Percentiles rank a stretch among this genome's conserved stretches.
Conservation (phyloP, 2,797 vertebrate species). For the Poecilia velifera region DNA sequence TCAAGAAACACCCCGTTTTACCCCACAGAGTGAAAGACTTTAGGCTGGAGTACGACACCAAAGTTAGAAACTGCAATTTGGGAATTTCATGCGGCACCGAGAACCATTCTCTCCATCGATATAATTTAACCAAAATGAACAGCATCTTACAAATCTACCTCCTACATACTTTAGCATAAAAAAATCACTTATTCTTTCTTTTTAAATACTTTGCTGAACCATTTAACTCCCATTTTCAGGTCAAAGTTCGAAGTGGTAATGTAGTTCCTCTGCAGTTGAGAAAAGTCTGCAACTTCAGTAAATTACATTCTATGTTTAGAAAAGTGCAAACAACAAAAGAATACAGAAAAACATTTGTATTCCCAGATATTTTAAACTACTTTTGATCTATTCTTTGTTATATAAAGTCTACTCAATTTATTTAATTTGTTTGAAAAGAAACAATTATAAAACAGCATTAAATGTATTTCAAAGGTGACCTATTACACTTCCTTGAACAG, state of each 20-base stretch:
- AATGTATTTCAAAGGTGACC: not conserved
- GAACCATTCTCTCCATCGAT: not conserved
- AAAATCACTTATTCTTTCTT: not conserved
- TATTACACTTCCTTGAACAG: too few species aligned
- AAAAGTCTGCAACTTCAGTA: not conserved
- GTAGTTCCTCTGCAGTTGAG: not conserved
- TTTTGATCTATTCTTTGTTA: not conserved
- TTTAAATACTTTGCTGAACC: not conserved
- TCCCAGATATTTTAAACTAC: not conserved
- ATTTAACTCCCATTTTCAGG: not conserved
- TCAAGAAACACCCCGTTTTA: constrained; percentile 2
- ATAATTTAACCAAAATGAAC: not conserved
- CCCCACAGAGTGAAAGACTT: not conserved
- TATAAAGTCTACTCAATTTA: not conserved
- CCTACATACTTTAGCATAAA: not conserved
- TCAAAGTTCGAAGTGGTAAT: not conserved
- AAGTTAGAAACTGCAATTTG: not conserved
- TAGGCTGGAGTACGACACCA: not conserved
- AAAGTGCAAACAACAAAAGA: not conserved
- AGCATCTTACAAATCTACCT: not conserved
- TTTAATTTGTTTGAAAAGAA: not conserved
- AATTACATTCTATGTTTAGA: not conserved
- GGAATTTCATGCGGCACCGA: not conserved
- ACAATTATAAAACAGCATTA: not conserved
- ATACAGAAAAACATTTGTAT: not conserved